A percentile compares a stretch with the other conserved stretches of the same genome.
phyloP scores from a whole-genome alignment of 2,113 vertebrate species.

The Mus musculus region GRCm39 chrX:115540001-115540500 shows the following conservation, averaged over 20 bases:
- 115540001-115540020: background rate
- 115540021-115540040: background rate
- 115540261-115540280: background rate
- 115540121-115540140: background rate
- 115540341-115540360: background rate
- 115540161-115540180: background rate
- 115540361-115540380: background rate
- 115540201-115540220: background rate
- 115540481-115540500: background rate
- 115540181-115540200: background rate
- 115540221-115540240: background rate
- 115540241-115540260: background rate
- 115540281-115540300: background rate
- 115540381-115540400: background rate
- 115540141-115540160: background rate
- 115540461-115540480: background rate
- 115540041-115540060: background rate
- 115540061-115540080: background rate
- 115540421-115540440: background rate
- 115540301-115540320: background rate
- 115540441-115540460: background rate
- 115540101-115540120: background rate
- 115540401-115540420: background rate
- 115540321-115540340: background rate
- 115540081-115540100: background rate